Percentiles rank a stretch among this genome's conserved stretches.
phyloP scores from a whole-genome alignment of 2,888 invertebrate species.

The Pseudolycoriella hygida region DNA sequence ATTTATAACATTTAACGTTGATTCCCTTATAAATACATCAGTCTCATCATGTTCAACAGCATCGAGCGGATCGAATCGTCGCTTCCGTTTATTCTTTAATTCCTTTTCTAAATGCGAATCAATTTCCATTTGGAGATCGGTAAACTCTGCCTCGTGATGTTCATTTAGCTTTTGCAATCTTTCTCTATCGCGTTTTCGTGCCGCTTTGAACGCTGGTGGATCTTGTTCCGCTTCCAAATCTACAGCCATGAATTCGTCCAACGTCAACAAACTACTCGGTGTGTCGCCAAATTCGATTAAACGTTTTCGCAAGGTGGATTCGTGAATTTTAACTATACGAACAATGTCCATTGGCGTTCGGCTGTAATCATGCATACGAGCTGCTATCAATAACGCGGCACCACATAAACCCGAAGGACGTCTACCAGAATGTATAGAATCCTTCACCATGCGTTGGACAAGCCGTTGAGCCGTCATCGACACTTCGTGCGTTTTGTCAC shows the following conservation, averaged over 20 bases:
- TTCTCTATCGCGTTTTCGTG: conserved; percentile 75
- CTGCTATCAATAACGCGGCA: conserved; percentile 88
- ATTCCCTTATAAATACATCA: conserved; percentile 29
- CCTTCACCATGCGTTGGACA: conserved; percentile 94
- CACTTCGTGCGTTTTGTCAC: conserved; percentile 84
- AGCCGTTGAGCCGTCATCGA: conserved; percentile 85
- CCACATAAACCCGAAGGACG: conserved; percentile 95
- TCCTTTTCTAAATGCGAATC: conserved; percentile 61
- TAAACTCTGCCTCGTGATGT: conserved; percentile 41
- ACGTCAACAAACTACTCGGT: conserved; percentile 81
- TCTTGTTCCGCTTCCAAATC: conserved; percentile 94
- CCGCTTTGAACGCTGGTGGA: conserved; percentile 82
- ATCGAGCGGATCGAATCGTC: conserved; percentile 5
- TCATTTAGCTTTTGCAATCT: conserved; percentile 49
- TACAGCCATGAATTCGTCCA: conserved; percentile 93
- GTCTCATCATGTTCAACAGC: conserved; percentile 27
- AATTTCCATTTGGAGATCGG: conserved; percentile 70
- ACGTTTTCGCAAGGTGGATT: conserved; percentile 78
- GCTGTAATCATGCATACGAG: conserved; percentile 80
- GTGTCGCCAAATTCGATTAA: conserved; percentile 93
- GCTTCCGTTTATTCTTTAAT: conserved; percentile 18
- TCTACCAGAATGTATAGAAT: conserved; percentile 91
- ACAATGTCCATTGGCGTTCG: conserved; percentile 76
- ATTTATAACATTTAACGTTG: conserved; percentile 30
- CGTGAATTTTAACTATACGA: conserved; percentile 88